Evolutionary conservation across 2,797 vertebrate genomes (phyloP).

Genomic region (Xenops minutus): DNA sequence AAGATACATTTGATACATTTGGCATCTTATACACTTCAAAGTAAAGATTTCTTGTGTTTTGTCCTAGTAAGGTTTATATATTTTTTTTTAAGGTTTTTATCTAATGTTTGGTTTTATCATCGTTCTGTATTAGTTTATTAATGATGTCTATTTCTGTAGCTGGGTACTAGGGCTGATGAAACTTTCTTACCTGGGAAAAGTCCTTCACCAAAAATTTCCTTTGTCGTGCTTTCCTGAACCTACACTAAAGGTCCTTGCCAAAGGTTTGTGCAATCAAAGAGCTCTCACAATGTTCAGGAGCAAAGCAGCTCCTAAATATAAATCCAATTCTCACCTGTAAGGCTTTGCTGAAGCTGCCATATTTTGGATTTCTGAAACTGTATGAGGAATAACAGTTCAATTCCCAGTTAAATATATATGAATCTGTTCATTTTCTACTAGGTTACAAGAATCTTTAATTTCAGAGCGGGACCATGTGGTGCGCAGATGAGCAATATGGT

Average conservation of each 20-base stretch:
- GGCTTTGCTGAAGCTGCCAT: neutral
- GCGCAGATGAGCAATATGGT: neutral
- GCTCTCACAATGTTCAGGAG: rapidly evolving
- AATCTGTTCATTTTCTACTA: neutral
- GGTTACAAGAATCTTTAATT: neutral
- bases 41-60: neutral
- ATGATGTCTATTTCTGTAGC: neutral
- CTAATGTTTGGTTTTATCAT: neutral
- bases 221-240: neutral
- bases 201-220: neutral
- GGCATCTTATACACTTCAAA: neutral
- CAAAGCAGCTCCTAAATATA: neutral
- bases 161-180: neutral
- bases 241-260: neutral
- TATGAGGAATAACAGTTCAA: neutral
- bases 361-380: neutral
- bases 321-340: neutral
- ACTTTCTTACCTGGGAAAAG: neutral
- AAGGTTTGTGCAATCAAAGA: neutral
- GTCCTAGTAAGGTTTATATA: neutral
- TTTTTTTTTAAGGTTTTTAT: neutral
- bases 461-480: neutral
- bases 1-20: neutral
- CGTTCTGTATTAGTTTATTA: neutral
- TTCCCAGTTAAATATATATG: neutral